Evolutionary conservation across 2,888 invertebrate genomes (phyloP), one percentile per base, ranked within the genome.

Genomic region (Cactoblastis cactorum): DNA sequence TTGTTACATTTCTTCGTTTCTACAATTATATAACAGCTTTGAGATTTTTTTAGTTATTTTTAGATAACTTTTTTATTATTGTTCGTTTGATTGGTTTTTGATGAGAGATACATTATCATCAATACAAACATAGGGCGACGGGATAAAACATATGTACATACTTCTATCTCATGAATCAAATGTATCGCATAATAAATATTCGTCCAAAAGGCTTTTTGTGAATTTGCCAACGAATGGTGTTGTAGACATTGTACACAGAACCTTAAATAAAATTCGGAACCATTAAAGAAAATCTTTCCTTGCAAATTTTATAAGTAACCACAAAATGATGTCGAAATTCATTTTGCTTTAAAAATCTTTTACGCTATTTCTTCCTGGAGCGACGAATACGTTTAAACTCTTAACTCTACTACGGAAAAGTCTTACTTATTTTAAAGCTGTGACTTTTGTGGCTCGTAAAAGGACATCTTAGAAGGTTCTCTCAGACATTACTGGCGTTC

Each of bases 141-240:
- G 55, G 56, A 53, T 54, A 45, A 49, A 35, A 45, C 53, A 58
- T 53, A 61, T 57, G 45, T 54, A 34, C n/a, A 57, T 57, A 53
- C 56, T 62, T 64, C 62, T 66, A 67, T 67, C 69, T 69, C 65
- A 68, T 72, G 66, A 72, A 74, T 74, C 58, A 58, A 68, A 74
- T 69, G 68, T 63, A 51, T 58, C 53, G 65, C 55, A 65, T 69
- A 65, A 67, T 59, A 62, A 60, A 50, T 52, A 49, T 46, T 56
- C 56, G 56, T 55, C 53, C 53, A 52, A 54, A 56, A 38, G 46
- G 57, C 58, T 49, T 56, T 48, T 57, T 55, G 52, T 32, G 46
- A 49, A 28, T 28, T 15, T 1, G 15, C 43, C 43, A 17, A 32
- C 43, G 15, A 28, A 32, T 43, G 43, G 46, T 48, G 50, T 58